These are phyloP conservation scores for Campopleginae sp. DNA, from an alignment of 2,888 invertebrate genomes.

Conservation along the genomic window DNA sequence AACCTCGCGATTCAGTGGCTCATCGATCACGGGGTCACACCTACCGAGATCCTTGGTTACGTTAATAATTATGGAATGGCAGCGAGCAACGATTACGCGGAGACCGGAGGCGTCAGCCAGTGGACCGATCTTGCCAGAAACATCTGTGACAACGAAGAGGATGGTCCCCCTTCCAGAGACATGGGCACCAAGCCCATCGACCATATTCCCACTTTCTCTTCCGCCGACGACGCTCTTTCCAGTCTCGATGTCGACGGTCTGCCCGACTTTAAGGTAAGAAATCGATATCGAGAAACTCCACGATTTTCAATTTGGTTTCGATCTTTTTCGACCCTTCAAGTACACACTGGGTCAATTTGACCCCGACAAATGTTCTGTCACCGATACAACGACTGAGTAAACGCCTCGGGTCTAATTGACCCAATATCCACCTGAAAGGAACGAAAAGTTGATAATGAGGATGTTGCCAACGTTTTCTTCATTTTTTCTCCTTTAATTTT, in stretches of 20 bases:
- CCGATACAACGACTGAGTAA: too few species aligned
- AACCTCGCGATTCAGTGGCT: conserved; percentile 89
- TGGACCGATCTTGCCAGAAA: conserved; percentile 82
- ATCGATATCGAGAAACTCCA: background rate
- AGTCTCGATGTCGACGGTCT: conserved; percentile 32
- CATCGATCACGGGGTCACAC: conserved; percentile 86
- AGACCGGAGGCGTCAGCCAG: conserved; percentile 73
- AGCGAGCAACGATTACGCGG: conserved; percentile 74
- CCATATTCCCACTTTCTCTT: conserved; percentile 62
- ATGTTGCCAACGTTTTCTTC: background rate
- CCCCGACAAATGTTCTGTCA: too few species aligned
- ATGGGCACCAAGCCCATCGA: conserved; percentile 66
- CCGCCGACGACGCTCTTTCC: conserved; percentile 57
- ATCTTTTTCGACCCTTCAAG: background rate
- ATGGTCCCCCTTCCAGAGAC: conserved; percentile 76
- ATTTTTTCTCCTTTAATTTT: conserved; percentile 10
- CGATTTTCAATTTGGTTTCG: background rate
- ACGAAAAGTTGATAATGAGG: too few species aligned
- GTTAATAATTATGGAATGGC: conserved; percentile 73
- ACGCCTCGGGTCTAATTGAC: too few species aligned
- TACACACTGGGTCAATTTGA: too few species aligned
- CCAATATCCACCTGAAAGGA: too few species aligned
- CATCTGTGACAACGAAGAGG: conserved; percentile 77
- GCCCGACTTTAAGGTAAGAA: conserved; percentile 54
- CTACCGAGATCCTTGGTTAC: conserved; percentile 82